phyloP scores from a whole-genome alignment of 2,888 invertebrate species.

The Amiota communis region DNA sequence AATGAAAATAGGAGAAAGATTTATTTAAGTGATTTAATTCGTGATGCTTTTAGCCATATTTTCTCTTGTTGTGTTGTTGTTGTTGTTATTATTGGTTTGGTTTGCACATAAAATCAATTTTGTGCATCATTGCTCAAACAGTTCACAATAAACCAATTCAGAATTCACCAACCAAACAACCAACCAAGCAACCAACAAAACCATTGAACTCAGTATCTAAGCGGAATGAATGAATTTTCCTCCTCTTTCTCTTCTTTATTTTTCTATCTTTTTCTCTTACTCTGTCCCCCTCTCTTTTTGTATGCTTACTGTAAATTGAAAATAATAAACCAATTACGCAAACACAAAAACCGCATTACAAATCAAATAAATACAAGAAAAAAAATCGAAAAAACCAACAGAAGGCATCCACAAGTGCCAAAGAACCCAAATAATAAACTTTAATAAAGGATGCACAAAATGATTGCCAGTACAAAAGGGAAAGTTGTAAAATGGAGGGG shows the following conservation, averaged over 20 bases:
- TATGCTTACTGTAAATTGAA: constrained; percentile 37
- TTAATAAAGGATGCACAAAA: not conserved
- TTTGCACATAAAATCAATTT: constrained; percentile 29
- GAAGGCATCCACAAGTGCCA: constrained; percentile 8
- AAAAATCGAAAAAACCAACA: not conserved
- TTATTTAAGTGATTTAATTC: constrained; percentile 13
- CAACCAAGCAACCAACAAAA: not conserved
- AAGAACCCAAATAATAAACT: constrained; percentile 15
- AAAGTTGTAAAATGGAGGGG: constrained; percentile 1
- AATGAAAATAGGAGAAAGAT: not conserved
- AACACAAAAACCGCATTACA: constrained; percentile 29
- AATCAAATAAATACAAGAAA: constrained; percentile 28
- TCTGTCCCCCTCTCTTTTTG: not conserved
- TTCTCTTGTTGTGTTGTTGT: not conserved
- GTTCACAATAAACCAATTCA: constrained; percentile 5
- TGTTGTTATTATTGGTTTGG: constrained; percentile 8
- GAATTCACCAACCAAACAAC: constrained; percentile 20
- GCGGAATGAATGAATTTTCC: too few species aligned
- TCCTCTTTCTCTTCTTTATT: not conserved
- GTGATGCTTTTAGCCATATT: not conserved
- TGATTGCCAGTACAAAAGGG: not conserved
- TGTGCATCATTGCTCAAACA: constrained; percentile 32
- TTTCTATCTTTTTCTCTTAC: not conserved
- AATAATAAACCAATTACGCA: constrained; percentile 44
- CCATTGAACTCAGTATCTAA: constrained; percentile 4